These are phyloP conservation scores for Leucoraja erinaceus DNA, from an alignment of 2,113 vertebrate species.

Conservation along the genomic window DNA sequence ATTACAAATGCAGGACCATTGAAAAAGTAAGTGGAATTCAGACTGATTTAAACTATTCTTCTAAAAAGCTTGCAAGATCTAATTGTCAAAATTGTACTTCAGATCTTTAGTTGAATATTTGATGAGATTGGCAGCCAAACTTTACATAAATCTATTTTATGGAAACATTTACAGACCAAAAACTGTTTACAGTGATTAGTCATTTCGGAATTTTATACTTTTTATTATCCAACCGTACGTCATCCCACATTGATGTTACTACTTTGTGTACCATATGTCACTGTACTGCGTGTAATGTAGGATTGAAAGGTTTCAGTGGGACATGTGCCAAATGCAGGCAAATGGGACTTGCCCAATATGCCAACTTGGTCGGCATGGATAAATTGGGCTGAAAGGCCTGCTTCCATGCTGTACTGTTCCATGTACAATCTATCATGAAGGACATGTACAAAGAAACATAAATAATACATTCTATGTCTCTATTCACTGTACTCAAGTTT, in stretches of 20 bases:
- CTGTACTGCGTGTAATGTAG: not conserved
- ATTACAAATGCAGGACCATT: no score
- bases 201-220: not conserved
- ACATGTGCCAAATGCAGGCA: no score
- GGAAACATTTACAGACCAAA: not conserved
- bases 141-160: not conserved
- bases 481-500: not conserved
- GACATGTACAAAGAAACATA: not conserved
- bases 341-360: no score
- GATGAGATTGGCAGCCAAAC: not conserved
- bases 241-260: not conserved
- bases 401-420: no score
- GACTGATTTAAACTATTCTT: no score
- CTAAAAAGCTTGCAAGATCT: no score
- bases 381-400: no score
- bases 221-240: not conserved
- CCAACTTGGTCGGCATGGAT: no score
- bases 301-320: no score
- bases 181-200: not conserved
- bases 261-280: not conserved
- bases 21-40: no score
- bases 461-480: not conserved
- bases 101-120: not conserved
- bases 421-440: not conserved
- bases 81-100: not conserved